Base-by-base conservation (phyloP, 2,797 vertebrate genomes). In the Gobionotothen gibberifrons region DNA sequence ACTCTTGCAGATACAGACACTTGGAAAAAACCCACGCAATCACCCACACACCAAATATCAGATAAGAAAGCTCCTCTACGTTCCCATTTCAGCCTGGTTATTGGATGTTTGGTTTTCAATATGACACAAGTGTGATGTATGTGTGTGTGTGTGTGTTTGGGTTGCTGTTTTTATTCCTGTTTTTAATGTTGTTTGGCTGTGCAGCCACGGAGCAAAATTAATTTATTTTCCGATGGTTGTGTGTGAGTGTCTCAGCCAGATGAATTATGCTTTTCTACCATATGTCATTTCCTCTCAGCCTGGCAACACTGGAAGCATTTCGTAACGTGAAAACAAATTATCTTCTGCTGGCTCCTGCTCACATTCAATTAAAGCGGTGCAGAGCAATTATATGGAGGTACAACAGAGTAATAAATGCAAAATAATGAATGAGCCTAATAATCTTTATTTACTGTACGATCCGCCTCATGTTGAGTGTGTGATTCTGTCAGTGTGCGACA, bases 371-470 rank as follows among this genome's bases (percentile, higher is more conserved):
- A 98, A 96, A 97, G 93, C 92, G 89, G 95, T 92, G 55, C 93
- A 95, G 94, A 94, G 95, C 96, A 97, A 98, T 98, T 98, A 97
- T 95, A 95, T 92, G 92, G 94, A 94, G 93, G 93, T 96, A 98
- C 96, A 97, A 98, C 96, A 94, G 96, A 96, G 95, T 96, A 96
- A 98, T 97, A 97, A 96, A 97, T 96, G 96, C 94, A 96, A 97
- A 97, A 97, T 97, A 96, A 98, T 97, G 95, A 94, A 98, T 98
- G 96, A 96, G 96, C 95, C 95, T 96, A 96, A 97, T 97, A 96
- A 96, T 97, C 94, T 96, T 96, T 97, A 97, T 98, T 97, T 88
- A 86, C 74, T 84, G 72, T 96, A 95, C 93, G 89, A 92, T 93
- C 92, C 91, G 63, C 93, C 94, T 95, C 93, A 94, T 85, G 94